Evolutionary conservation across 2,888 invertebrate species (phyloP).

Genomic region (Apocheima hispidaria): DNA sequence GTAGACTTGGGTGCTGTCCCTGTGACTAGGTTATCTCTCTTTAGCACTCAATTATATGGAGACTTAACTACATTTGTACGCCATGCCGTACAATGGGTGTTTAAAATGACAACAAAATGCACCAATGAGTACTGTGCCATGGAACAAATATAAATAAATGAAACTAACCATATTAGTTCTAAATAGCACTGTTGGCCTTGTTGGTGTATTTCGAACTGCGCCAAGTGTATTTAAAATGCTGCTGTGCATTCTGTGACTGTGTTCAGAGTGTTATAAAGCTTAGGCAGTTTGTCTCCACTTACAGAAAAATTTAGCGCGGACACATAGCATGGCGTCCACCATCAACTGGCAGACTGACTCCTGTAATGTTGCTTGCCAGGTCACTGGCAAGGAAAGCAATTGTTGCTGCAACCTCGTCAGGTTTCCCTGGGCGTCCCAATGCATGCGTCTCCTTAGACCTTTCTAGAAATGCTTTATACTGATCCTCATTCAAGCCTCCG

Average conservation of each 20-base stretch:
- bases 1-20: too few species aligned
- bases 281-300: not conserved
- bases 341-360: constrained; percentile 95
- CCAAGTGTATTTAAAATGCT: not conserved
- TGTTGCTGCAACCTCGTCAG: constrained; percentile 94
- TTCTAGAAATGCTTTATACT: constrained; percentile 94
- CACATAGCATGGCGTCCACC: constrained; percentile 98
- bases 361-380: constrained; percentile 95
- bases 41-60: too few species aligned
- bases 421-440: constrained; percentile 93
- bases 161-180: too few species aligned
- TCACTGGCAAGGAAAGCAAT: constrained; percentile 97
- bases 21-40: too few species aligned
- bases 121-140: too few species aligned
- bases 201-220: not conserved
- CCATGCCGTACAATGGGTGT: too few species aligned
- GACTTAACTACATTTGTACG: too few species aligned
- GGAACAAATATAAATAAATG: too few species aligned
- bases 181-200: too few species aligned
- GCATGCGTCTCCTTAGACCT: constrained; percentile 96
- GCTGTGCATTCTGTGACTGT: not conserved
- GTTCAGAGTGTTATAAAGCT: not conserved
- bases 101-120: too few species aligned
- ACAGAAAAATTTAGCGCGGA: constrained; percentile 88
- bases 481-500: constrained; percentile 93